A percentile compares a stretch with the other conserved stretches of the same genome.
Conservation (phyloP, 2,888 invertebrate species). For the Vannuccia rotundouncinata region DNA sequence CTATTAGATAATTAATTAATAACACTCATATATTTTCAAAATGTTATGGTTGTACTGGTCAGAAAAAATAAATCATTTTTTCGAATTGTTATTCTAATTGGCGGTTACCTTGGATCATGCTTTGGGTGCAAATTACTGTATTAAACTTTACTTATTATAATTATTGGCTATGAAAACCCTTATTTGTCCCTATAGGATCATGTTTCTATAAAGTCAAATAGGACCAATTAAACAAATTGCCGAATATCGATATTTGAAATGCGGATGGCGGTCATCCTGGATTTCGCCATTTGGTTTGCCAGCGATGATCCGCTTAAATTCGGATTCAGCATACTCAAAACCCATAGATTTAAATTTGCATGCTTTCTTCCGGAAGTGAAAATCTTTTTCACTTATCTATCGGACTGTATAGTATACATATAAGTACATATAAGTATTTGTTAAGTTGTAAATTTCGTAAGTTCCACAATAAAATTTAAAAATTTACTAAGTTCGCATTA, state of each 20-base stretch:
- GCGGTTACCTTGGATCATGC: neutral
- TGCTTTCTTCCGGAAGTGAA: neutral
- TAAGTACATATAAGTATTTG: neutral
- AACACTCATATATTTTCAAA: neutral
- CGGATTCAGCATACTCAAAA: neutral
- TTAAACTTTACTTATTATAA: neutral
- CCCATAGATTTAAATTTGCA: neutral
- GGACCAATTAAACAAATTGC: neutral
- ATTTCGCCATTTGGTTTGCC: neutral
- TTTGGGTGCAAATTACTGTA: neutral
- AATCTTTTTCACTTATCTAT: neutral
- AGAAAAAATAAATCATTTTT: neutral
- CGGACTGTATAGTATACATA: neutral
- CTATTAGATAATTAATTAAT: neutral
- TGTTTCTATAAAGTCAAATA: neutral
- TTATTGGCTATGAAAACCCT: neutral
- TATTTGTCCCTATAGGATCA: neutral
- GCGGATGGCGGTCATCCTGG: neutral
- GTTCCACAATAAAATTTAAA: no score
- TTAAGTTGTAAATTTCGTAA: neutral
- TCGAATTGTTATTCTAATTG: no score
- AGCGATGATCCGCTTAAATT: neutral
- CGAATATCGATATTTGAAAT: neutral
- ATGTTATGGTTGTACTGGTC: neutral
- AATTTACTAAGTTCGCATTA: no score